Conservation (phyloP, 2,113 vertebrate genomes). For the Chrysochloris asiatica region DNA sequence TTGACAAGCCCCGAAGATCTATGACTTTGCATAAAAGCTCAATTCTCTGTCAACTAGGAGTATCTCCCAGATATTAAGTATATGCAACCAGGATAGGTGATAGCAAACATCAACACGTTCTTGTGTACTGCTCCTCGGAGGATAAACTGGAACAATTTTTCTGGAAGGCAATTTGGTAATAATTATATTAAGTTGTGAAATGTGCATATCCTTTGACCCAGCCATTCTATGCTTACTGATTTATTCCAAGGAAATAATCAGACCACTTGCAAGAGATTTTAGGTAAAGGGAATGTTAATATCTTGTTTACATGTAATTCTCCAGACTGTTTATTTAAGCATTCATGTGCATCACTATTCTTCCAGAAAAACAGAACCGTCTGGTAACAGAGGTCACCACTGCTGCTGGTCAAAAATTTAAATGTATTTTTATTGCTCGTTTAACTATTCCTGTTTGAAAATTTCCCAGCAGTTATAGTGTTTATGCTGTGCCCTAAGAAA, state of each 20-base stretch:
- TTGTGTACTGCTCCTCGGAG: not conserved
- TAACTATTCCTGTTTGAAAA: not conserved
- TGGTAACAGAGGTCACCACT: not conserved
- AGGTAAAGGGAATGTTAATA: not conserved
- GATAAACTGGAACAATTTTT: not conserved
- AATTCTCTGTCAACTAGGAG: not conserved
- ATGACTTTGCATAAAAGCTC: not conserved
- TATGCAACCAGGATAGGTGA: not conserved
- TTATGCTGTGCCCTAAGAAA: constrained; percentile 30
- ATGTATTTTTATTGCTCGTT: constrained; percentile 23
- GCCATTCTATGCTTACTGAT: not conserved
- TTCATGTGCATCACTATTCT: not conserved
- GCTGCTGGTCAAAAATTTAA: constrained; percentile 21
- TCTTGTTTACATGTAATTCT: not conserved
- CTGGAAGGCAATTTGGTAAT: not conserved
- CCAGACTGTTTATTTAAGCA: not conserved
- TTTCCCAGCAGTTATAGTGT: not conserved
- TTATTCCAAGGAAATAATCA: constrained; percentile 18
- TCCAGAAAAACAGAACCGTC: not conserved
- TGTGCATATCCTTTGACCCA: not conserved
- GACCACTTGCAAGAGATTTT: not conserved
- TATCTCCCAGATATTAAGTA: not conserved
- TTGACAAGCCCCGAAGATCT: not conserved
- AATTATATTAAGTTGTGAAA: not conserved
- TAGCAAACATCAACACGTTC: not conserved